Evolutionary conservation across 1,140 invertebrate species (phyloP).

Genomic region (Cryptotermes secundus): DNA sequence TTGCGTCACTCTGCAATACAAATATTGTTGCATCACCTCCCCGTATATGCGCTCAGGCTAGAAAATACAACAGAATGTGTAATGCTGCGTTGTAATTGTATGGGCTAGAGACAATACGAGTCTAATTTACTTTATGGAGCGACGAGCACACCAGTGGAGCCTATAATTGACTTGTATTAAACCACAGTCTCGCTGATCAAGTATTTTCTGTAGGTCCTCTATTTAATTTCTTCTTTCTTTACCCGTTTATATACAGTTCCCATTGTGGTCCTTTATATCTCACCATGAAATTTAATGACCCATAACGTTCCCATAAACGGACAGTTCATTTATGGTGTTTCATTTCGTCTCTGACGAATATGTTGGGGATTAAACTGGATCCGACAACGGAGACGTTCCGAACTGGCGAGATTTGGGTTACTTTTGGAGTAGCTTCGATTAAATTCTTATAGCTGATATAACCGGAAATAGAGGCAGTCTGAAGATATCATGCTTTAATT

Average conservation of each 20-base stretch:
- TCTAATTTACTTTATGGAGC: conserved; percentile 8
- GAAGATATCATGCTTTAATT: no score
- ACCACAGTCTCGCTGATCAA: neutral
- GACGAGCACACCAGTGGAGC: neutral
- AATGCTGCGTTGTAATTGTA: neutral
- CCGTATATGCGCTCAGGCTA: neutral
- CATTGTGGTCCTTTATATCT: neutral
- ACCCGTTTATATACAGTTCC: neutral
- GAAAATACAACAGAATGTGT: neutral
- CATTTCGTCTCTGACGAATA: neutral
- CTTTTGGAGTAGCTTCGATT: no score
- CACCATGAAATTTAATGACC: neutral
- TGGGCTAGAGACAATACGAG: neutral
- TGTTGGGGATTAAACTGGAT: neutral
- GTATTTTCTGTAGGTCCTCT: neutral
- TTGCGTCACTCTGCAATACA: neutral
- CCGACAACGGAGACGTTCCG: neutral
- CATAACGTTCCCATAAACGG: neutral
- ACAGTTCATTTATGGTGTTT: neutral
- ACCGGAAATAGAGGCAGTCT: no score
- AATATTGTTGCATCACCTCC: neutral
- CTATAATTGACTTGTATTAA: neutral
- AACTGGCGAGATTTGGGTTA: no score
- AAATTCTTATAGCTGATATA: no score
- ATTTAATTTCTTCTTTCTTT: neutral